phyloP scores from a whole-genome alignment of 2,888 invertebrate genomes.

The Noctua pronuba region DNA sequence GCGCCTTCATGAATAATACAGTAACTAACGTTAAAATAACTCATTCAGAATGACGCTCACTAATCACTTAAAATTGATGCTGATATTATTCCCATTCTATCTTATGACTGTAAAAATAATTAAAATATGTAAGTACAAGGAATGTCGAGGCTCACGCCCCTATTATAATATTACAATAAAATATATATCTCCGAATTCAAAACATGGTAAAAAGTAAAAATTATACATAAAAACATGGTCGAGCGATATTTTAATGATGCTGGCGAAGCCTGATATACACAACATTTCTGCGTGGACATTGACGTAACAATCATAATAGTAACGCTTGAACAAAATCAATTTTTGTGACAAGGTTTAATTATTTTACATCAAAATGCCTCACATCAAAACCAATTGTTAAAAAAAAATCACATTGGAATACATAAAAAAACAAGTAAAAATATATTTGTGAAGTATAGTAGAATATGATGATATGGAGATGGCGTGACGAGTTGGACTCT shows the following conservation, averaged over 20 bases:
- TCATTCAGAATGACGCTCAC: constrained; percentile 21
- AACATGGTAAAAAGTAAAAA: constrained; percentile 5
- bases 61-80: constrained; percentile 16
- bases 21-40: constrained; percentile 12
- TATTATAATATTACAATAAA: constrained; percentile 18
- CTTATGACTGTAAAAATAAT: constrained; percentile 45
- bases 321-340: neutral
- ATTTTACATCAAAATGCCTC: constrained; percentile 17
- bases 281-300: neutral
- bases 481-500: no score
- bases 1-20: neutral
- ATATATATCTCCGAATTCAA: constrained; percentile 6
- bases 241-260: constrained; percentile 6
- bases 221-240: neutral
- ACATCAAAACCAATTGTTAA: neutral
- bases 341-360: neutral
- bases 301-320: neutral
- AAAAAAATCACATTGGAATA: neutral
- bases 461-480: no score
- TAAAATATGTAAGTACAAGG: constrained; percentile 58
- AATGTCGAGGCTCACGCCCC: constrained; percentile 29
- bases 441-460: neutral
- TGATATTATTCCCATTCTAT: constrained; percentile 20
- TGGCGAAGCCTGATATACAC: neutral
- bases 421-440: neutral